Base-by-base conservation (phyloP, 2,113 vertebrate genomes). In the Sylvietta virens region DNA sequence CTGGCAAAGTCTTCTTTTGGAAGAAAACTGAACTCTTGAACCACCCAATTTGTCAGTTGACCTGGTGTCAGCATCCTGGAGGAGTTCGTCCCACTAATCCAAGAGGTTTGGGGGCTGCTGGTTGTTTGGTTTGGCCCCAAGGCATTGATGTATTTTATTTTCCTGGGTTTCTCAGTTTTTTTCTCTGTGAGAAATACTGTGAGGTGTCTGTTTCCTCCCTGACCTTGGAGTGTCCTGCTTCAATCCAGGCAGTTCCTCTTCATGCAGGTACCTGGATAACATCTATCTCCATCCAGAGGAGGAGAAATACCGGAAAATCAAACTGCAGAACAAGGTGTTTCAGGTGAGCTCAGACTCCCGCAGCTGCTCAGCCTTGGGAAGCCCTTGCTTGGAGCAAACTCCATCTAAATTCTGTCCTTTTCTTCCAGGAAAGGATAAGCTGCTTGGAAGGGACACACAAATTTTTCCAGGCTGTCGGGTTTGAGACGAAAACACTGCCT, bases 241-340 rank as follows among this genome's bases (percentile, higher is more conserved):
- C 5, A 6, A 61, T 47, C 65, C 81, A 37, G 16, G 28, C 31
- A 28, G 15, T 44, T 62, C 26, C 31, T 56, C 26, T 78, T 48
- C 27, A 54, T 44, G 31, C 74, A 99, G 99, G 81, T 99, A 99
- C 95, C 91, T 99, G 80, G 99, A 99, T 42, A 99, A 99, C 35
- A 99, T 99, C 81, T 98, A 97, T 73, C 98, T 98, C 90, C 99
- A 99, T 67, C 99, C 99, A 1, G 97, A 98, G 85, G 99, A 99
- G 76, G 99, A 99, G 95, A 99, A 99, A 83, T 99, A 99, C 94
- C 97, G 84, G 78, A 99, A 98, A 96, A 99, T 99, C 95, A 99
- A 98, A 97, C 82, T 99, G 71, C 98, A 98, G 93, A 99, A 99
- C 98, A 99, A 98, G 91, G 98, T 99, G 77, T 99, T 99, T 72